Base-by-base conservation (phyloP, 2,113 vertebrate genomes). In the Bubo blakistoni region DNA sequence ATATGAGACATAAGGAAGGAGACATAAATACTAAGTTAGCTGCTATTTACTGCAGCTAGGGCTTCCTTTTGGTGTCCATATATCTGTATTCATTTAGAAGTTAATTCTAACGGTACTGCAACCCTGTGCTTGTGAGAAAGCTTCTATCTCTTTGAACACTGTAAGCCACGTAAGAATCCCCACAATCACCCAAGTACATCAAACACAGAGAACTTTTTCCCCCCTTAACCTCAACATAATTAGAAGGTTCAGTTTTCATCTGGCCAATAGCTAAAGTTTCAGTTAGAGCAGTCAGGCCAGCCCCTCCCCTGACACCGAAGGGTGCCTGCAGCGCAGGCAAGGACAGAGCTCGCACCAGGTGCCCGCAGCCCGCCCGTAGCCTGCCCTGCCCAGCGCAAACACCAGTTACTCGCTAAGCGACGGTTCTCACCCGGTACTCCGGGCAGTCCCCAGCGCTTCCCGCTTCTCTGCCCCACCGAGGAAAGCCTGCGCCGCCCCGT, bases 241-340 rank as follows among this genome's bases (percentile, higher is more conserved):
- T 4, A 70, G 15, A 26, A 17, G 16, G 16, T 3, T 26, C 32
- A 8, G 32, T 3, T 70, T 21, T 5, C 34, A 26, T 1, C 5
- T 3, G 12, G 9, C 29, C 69, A 38, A 4, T 0, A 11, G 25
- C 19, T 59, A 42, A 34, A 21, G 3, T 2, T 11, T 0, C 46
- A 20, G 49, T 4, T 0, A 7, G 24, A n/a, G 24, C 2, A 3
- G 27, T 11, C 67, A 42, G 6, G 13, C 11, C 51, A 6, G 61
- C 13, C 34, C 1, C 26, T 15, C 20, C 49, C 10, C 62, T 0
- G 13, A 11, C 58, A 5, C 19, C 8, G 26, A 57, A 18, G 4
- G 19, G 3, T 8, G 13, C 11, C 32, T 0, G 52, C 1, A 19
- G 15, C 67, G 8, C 67, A 2, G 58, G 22, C 18, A 38, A 24